A percentile compares a stretch with the other conserved stretches of the same genome.
These are phyloP conservation scores for Dendrocopos noguchii DNA, from an alignment of 2,113 vertebrate genomes.

Conservation along the genomic window DNA sequence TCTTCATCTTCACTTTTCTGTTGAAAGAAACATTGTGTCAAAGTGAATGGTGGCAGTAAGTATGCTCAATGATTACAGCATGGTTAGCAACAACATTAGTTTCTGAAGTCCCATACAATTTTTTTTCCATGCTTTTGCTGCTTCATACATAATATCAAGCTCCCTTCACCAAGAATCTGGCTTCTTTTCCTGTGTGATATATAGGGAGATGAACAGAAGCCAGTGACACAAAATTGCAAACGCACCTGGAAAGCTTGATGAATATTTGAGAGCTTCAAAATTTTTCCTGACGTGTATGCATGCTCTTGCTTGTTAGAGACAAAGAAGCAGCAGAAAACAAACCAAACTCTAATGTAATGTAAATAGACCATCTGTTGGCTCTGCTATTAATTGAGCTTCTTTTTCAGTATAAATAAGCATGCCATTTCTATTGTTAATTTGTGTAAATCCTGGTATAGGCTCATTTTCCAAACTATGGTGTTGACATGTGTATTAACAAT, in stretches of 20 bases:
- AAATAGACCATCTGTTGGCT: background rate
- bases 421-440: background rate
- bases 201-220: background rate
- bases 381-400: background rate
- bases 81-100: background rate
- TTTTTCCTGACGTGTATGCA: background rate
- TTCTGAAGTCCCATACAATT: background rate
- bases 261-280: background rate
- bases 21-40: background rate
- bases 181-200: background rate
- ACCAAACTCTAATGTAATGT: background rate
- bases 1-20: background rate
- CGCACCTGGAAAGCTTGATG: fast-evolving
- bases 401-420: background rate
- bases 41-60: background rate
- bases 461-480: background rate
- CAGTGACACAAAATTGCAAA: background rate
- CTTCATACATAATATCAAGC: background rate
- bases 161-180: background rate
- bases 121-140: background rate
- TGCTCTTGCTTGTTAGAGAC: background rate
- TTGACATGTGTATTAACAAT: background rate
- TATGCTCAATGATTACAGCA: background rate
- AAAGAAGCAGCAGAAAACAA: background rate
- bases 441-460: background rate